Evolutionary conservation across 2,113 vertebrate genomes (phyloP).

Genomic region (Australoheros scitulus): DNA sequence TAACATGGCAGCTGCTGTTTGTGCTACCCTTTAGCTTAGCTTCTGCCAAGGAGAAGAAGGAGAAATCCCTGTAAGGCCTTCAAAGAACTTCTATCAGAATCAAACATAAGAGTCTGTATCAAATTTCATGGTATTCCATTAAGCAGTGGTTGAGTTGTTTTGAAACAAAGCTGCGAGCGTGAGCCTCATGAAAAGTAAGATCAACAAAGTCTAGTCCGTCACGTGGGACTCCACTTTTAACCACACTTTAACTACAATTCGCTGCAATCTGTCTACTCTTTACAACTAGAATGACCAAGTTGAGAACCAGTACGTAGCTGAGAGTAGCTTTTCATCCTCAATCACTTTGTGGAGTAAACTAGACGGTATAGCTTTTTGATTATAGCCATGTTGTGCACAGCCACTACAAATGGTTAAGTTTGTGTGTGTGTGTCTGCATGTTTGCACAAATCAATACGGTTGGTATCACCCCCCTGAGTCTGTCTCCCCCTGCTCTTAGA

Average conservation of each 20-base stretch:
- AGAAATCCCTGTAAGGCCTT: not conserved
- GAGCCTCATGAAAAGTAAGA: not conserved
- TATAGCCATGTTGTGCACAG: slow-evolving; percentile 24
- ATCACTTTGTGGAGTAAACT: not conserved
- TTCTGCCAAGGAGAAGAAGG: not conserved
- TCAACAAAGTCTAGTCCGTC: not conserved
- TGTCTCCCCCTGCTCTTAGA: slow-evolving; percentile 43
- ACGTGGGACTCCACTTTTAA: not conserved
- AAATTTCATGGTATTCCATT: not conserved
- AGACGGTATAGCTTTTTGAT: slow-evolving; percentile 36
- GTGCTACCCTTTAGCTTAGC: not conserved
- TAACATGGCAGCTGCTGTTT: not conserved
- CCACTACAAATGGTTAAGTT: slow-evolving; percentile 6
- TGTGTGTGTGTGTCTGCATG: slow-evolving; percentile 11
- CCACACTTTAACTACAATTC: not conserved
- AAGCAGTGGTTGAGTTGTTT: not conserved
- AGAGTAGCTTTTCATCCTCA: not conserved
- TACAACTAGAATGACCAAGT: not conserved
- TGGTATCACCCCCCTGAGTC: slow-evolving; percentile 53
- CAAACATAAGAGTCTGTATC: not conserved
- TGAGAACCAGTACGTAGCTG: not conserved
- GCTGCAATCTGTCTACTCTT: not conserved
- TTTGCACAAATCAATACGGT: slow-evolving; percentile 63
- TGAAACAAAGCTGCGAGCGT: not conserved
- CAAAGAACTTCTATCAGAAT: not conserved